Evolutionary conservation across 2,888 invertebrate species (phyloP).

Genomic region (Suillia variegata): DNA sequence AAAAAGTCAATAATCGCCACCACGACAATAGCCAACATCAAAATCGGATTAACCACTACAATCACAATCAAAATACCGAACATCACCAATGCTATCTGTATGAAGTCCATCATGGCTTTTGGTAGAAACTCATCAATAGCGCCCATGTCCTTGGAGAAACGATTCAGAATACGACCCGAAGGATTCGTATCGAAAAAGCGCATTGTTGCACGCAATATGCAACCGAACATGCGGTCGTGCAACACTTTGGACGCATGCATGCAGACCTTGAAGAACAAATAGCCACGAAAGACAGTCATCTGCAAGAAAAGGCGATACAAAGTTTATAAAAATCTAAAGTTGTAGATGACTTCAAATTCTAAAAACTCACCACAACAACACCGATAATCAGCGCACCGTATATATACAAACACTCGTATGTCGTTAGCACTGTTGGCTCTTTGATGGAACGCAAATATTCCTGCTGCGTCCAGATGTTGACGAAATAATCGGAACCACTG

Average conservation of each 20-base stretch:
- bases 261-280: constrained; percentile 75
- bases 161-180: constrained; percentile 74
- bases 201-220: constrained; percentile 78
- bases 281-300: constrained; percentile 67
- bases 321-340: background rate
- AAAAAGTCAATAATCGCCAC: constrained; percentile 69
- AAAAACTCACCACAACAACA: constrained; percentile 49
- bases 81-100: constrained; percentile 66
- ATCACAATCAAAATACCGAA: constrained; percentile 78
- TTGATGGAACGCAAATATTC: constrained; percentile 52
- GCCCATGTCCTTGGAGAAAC: constrained; percentile 78
- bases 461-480: constrained; percentile 66
- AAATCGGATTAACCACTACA: constrained; percentile 71
- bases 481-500: constrained; percentile 69
- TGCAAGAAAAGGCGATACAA: constrained; percentile 16
- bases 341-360: background rate
- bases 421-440: constrained; percentile 49
- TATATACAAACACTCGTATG: constrained; percentile 57
- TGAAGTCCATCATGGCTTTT: constrained; percentile 63
- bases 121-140: constrained; percentile 67
- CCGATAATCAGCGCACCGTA: constrained; percentile 57
- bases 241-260: constrained; percentile 77
- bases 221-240: constrained; percentile 84
- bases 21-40: constrained; percentile 70
- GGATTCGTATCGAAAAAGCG: constrained; percentile 87